Percentiles rank a stretch among this genome's conserved stretches.
Evolutionary conservation across 2,888 invertebrate genomes (phyloP).

Genomic region (Cryptus armator): DNA sequence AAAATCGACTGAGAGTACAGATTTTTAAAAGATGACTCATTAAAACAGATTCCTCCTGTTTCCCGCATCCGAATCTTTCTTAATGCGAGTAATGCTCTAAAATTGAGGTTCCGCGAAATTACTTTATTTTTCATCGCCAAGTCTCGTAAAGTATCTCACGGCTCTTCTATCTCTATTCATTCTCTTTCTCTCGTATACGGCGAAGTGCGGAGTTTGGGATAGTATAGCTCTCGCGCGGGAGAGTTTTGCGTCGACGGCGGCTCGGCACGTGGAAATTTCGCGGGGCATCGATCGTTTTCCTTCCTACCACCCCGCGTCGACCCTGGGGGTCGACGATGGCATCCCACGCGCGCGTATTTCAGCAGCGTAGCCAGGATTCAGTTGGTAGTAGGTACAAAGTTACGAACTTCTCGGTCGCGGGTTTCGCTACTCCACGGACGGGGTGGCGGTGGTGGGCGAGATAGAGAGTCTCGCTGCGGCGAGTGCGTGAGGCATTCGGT

Average conservation of each 20-base stretch:
- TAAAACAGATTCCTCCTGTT: conserved; percentile 12
- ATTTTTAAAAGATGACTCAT: too few species aligned
- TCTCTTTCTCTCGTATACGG: neutral
- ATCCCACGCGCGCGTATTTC: conserved; percentile 67
- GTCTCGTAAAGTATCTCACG: conserved; percentile 41
- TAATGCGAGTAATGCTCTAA: conserved; percentile 14
- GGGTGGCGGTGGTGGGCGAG: neutral
- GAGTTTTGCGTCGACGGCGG: conserved; percentile 47
- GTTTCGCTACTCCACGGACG: conserved; percentile 16
- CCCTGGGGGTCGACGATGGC: conserved; percentile 17
- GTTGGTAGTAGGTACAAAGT: conserved; percentile 49
- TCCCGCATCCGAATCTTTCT: conserved; percentile 27
- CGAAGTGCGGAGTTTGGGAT: conserved; percentile 4
- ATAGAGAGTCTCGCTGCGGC: neutral
- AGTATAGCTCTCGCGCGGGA: conserved; percentile 43
- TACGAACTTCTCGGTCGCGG: conserved; percentile 57
- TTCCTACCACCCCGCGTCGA: conserved; percentile 17
- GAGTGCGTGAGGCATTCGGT: conserved; percentile 13
- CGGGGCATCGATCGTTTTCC: conserved; percentile 70
- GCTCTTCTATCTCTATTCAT: neutral
- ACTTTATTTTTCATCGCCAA: conserved; percentile 58
- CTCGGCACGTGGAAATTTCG: conserved; percentile 71
- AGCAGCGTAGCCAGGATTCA: conserved; percentile 39
- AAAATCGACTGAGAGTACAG: neutral
- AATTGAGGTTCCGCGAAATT: conserved; percentile 49